Evolutionary conservation across 2,113 vertebrate genomes (phyloP).

Genomic region (Sigmodon hispidus): DNA sequence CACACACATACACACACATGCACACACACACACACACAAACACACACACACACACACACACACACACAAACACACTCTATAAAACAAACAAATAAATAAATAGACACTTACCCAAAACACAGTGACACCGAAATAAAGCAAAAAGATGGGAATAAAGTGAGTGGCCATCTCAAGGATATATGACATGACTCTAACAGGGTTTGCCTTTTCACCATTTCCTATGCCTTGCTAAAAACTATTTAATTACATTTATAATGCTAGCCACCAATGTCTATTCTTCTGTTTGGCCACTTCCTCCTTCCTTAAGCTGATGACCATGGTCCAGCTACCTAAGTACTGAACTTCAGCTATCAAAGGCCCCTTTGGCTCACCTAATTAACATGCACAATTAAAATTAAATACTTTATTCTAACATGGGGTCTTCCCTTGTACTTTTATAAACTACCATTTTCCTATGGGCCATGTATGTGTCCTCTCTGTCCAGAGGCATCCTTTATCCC

Average conservation of each 20-base stretch:
- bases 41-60: no score
- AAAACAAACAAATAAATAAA: no score
- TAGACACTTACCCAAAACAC: background rate
- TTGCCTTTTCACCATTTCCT: background rate
- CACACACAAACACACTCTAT: no score
- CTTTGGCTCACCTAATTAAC: background rate
- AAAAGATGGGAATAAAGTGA: background rate
- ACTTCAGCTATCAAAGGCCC: background rate
- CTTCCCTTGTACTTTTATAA: background rate
- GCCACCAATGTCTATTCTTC: background rate
- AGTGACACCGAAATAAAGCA: background rate
- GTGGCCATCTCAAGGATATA: background rate
- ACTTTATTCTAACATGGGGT: background rate
- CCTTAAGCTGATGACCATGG: background rate
- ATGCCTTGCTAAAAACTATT: background rate
- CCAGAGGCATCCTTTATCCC: background rate
- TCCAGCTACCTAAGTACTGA: background rate
- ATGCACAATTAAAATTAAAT: background rate
- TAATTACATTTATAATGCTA: fast-evolving
- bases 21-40: no score
- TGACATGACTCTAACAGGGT: background rate
- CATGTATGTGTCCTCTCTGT: background rate
- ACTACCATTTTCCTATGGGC: background rate
- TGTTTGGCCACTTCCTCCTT: background rate
- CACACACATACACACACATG: no score